Evolutionary conservation across 2,888 invertebrate genomes (phyloP), one percentile per base, ranked within the genome.

Genomic region (Nemotelus nigrinus): DNA sequence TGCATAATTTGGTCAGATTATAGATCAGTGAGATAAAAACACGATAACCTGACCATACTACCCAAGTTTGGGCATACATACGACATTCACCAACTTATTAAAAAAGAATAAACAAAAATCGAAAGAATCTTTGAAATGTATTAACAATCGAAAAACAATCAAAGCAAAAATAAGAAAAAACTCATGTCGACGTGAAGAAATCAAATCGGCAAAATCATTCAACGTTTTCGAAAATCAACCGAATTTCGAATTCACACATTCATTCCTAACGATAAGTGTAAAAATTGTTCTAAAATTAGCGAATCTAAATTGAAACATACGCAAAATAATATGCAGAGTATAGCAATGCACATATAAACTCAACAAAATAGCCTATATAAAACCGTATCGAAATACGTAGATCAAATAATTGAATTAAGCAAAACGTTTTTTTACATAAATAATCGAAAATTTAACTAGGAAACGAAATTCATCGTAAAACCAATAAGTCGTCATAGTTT

Each of bases 11-110:
- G 80, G 81, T 81, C 81, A 81, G 81, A 80, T 80, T 80, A 80
- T 80, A 79, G 78, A 80, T 80, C 79, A 76, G 79, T 79, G 80
- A 78, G 80, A 78, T 78, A 80, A 77, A 80, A 79, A 78, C 77
- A 78, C 80, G 82, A 81, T 79, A 82, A 81, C 64, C 79, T 79
- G 78, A 80, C 79, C 80, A 80, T 80, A 78, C 82, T 82, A 7
- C 67, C 67, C 50, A 80, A 76, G 82, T 81, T 82, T 83, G 84
- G 84, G 84, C 86, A 85, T 84, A 86, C 86, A 85, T 84, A 86
- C 84, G 86, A 85, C 86, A 87, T 87, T 87, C 87, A 87, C 87
- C 87, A 87, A 86, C 84, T 82, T 80, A 81, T 45, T 58, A 41
- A 81, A 81, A 79, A 79, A 74, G 74, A 78, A 78, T 60, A 50